Percentiles rank a stretch among this genome's conserved stretches.
Conservation (phyloP, 2,888 invertebrate genomes). For the Yponomeuta malinellus region DNA sequence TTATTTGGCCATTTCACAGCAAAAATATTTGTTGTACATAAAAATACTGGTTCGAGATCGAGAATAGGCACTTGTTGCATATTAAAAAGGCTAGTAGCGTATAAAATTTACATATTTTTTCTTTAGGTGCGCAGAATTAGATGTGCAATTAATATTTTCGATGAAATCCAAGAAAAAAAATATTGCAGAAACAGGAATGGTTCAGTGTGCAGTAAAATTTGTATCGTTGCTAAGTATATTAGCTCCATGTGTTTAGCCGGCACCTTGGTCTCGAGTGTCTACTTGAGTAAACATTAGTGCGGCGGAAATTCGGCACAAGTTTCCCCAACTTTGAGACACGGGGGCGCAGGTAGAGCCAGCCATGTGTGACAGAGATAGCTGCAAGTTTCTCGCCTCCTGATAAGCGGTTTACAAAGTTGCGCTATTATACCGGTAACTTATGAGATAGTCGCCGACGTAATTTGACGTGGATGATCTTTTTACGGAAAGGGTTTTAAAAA, state of each 20-base stretch:
- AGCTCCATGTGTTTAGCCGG: not conserved
- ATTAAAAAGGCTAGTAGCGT: too few relatives aligned
- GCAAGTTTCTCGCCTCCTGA: constrained; percentile 2
- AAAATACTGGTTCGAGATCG: too few relatives aligned
- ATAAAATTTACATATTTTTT: too few relatives aligned
- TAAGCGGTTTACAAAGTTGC: not conserved
- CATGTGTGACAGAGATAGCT: constrained; percentile 17
- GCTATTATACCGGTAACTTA: not conserved
- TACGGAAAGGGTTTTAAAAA: not conserved
- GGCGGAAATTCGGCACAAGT: constrained; percentile 3
- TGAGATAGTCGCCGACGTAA: not conserved
- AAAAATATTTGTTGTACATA: too few relatives aligned
- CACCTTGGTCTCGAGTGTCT: constrained; percentile 1
- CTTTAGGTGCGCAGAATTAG: too few relatives aligned
- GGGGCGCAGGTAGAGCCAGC: constrained; percentile 11
- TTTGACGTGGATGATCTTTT: not conserved
- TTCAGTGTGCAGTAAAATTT: too few relatives aligned
- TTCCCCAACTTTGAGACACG: constrained; percentile 9
- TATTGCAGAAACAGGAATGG: too few relatives aligned
- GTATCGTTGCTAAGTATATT: not conserved
- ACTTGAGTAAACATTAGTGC: constrained; percentile 3
- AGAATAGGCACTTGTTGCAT: too few relatives aligned
- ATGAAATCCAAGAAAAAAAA: too few relatives aligned
- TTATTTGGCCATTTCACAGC: too few relatives aligned
- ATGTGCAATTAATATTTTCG: too few relatives aligned